Evolutionary conservation across 2,888 invertebrate species (phyloP), one percentile per base, ranked within the genome.

Genomic region (Aelia acuminata): DNA sequence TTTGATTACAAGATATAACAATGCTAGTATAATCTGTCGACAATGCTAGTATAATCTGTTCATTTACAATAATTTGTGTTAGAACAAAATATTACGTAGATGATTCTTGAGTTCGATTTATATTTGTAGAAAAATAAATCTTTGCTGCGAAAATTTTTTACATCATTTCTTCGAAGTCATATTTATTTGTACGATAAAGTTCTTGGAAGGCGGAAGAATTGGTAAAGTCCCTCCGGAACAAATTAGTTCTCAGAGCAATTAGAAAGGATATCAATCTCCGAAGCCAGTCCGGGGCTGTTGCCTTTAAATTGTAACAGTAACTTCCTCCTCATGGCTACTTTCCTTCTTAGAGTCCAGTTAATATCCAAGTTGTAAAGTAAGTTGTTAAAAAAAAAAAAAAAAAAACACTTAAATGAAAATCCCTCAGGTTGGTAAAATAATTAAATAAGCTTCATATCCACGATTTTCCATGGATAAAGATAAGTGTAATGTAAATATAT

Each of bases 191-290:
- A 4, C 18, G 63, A 35, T 1, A 35, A 70, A 70, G 1, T 7
- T 35, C 7, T 70, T 70, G 20, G 15, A 35, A 35, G 63, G 35
- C 1, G 4, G 35, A 70, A 70, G 26, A 11, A 70, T 70, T 5
- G 63, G 31, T 13, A 13, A 70, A 70, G 35, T 35, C 1, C 26
- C 26, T 4, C 8, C 13, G 63, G 8, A n/a, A 8, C 18, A 70
- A 35, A 70, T 70, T 31, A 70, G 63, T 70, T 70, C 26, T 70
- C 31, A 35, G 31, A 70, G 63, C 63, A 70, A 70, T 70, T 31
- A 70, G 63, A 8, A 18, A 70, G 35, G 63, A 70, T 70, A 70
- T 70, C 63, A 70, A 70, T 70, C 63, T 70, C n/a, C 8, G 2
- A 35, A 8, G 31, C 31, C 1, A 70, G 63, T 8, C 31, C 5